phyloP scores from a whole-genome alignment of 2,888 invertebrate species.

The Campopleginae sp. region DNA sequence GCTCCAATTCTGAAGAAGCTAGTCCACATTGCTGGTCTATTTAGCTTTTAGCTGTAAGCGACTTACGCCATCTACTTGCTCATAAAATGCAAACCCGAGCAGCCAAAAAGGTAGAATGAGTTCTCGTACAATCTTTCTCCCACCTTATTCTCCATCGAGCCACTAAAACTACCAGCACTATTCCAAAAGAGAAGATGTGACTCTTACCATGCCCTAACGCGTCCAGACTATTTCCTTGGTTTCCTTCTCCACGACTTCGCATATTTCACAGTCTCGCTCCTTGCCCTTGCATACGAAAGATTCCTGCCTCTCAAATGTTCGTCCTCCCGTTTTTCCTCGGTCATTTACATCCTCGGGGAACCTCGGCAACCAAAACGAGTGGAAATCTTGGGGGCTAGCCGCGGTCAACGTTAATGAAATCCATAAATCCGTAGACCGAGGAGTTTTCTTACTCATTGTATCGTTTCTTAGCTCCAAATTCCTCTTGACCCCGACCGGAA shows the following conservation, averaged over 20 bases:
- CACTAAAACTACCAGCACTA: slow-evolving; percentile 30
- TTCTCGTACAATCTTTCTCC: slow-evolving; percentile 75
- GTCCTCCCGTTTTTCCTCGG: slow-evolving; percentile 61
- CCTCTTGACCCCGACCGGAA: background rate
- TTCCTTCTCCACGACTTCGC: slow-evolving; percentile 15
- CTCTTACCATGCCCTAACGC: slow-evolving; percentile 62
- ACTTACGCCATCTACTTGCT: slow-evolving; percentile 73
- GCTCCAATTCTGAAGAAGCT: slow-evolving; percentile 66
- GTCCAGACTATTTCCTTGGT: slow-evolving; percentile 26
- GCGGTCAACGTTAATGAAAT: slow-evolving; percentile 88
- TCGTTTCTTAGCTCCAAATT: slow-evolving; percentile 15
- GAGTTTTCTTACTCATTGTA: slow-evolving; percentile 67
- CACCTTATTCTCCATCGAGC: slow-evolving; percentile 58
- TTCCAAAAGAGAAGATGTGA: slow-evolving; percentile 55
- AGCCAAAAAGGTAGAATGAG: slow-evolving; percentile 74
- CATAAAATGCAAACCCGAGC: slow-evolving; percentile 83
- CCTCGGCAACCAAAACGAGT: slow-evolving; percentile 61
- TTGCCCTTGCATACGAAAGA: slow-evolving; percentile 31
- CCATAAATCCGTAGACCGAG: slow-evolving; percentile 87
- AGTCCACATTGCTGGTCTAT: slow-evolving; percentile 40
- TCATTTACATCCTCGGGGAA: slow-evolving; percentile 60
- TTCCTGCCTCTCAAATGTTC: slow-evolving; percentile 51
- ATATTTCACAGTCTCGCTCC: slow-evolving; percentile 18
- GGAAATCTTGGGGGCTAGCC: slow-evolving; percentile 84
- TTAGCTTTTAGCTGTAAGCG: slow-evolving; percentile 47